phyloP scores from a whole-genome alignment of 1,140 invertebrate species.

The Papilio helenus region DNA sequence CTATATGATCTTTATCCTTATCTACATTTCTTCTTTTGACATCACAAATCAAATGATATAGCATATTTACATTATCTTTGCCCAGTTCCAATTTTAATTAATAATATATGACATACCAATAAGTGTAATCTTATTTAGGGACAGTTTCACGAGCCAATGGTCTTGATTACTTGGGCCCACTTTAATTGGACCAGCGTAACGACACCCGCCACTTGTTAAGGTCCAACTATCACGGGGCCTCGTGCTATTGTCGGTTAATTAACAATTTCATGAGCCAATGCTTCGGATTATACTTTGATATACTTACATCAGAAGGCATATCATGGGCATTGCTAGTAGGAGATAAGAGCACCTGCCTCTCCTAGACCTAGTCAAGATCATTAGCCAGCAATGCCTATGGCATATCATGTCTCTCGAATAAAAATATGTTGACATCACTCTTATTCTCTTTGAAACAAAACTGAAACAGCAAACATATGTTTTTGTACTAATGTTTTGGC shows the following conservation, averaged over 20 bases:
- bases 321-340: too few relatives aligned
- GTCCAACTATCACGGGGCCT: constrained; percentile 14
- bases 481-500: too few relatives aligned
- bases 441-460: too few relatives aligned
- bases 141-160: constrained; percentile 18
- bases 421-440: background rate
- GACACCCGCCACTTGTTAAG: constrained; percentile 21
- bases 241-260: constrained; percentile 57
- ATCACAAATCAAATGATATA: too few relatives aligned
- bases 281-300: constrained; percentile 55
- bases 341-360: too few relatives aligned
- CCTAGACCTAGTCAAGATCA: too few relatives aligned
- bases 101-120: background rate
- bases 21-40: too few relatives aligned
- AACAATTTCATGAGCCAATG: constrained; percentile 67
- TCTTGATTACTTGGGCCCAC: constrained; percentile 16
- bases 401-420: background rate
- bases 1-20: too few relatives aligned
- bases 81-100: constrained; percentile 1
- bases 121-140: background rate
- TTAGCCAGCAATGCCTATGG: too few relatives aligned
- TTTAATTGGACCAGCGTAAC: constrained; percentile 20
- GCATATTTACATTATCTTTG: too few relatives aligned
- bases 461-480: too few relatives aligned
- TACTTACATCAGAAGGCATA: constrained; percentile 32